phyloP scores from a whole-genome alignment of 2,113 vertebrate genomes.

The Indri indri region DNA sequence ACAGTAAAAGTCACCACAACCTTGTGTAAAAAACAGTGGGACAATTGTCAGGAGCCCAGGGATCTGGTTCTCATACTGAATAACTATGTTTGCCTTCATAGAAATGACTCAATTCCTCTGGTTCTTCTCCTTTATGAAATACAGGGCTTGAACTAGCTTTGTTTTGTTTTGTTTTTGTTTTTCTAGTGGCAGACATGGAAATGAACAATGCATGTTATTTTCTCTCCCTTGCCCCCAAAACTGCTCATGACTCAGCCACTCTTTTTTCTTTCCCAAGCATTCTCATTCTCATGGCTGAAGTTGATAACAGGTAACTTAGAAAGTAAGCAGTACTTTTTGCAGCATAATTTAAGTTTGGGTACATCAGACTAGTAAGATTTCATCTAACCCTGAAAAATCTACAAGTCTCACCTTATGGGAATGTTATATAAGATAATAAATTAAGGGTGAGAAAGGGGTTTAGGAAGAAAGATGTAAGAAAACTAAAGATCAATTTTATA shows the following conservation, averaged over 20 bases:
- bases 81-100: neutral
- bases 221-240: neutral
- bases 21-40: neutral
- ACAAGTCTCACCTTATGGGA: neutral
- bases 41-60: neutral
- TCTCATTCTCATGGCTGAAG: neutral
- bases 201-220: neutral
- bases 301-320: neutral
- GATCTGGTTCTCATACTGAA: neutral
- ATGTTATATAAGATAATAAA: neutral
- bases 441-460: neutral
- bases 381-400: neutral
- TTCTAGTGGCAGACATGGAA: neutral
- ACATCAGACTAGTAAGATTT: neutral
- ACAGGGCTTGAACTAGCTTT: neutral
- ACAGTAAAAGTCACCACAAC: neutral
- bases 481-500: neutral
- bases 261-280: neutral
- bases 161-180: no score
- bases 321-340: neutral
- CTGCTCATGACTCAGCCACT: neutral
- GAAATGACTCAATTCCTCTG: neutral
- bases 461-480: neutral
- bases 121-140: neutral
- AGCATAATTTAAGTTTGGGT: neutral